These are phyloP conservation scores for Idaea aversata DNA, from an alignment of 2,888 invertebrate species.

Conservation along the genomic window DNA sequence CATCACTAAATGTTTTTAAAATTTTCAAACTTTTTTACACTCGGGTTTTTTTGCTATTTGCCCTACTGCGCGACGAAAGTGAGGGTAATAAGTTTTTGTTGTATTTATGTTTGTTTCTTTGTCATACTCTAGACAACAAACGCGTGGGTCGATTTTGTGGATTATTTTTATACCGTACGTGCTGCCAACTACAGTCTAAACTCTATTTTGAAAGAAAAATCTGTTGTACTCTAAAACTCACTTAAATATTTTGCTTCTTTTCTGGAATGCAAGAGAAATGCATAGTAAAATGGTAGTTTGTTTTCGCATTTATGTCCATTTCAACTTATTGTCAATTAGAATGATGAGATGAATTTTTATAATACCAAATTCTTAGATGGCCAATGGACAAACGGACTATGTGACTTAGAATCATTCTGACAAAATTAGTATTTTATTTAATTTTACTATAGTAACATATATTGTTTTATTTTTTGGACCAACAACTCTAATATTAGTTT, in stretches of 20 bases:
- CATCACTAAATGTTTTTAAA: too few species aligned
- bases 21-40: too few species aligned
- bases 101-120: too few species aligned
- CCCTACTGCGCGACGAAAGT: too few species aligned
- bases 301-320: neutral
- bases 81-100: too few species aligned
- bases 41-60: too few species aligned
- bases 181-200: slow-evolving; percentile 42
- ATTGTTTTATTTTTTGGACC: slow-evolving; percentile 43
- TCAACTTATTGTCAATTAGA: neutral
- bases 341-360: neutral
- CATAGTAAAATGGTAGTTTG: neutral
- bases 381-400: neutral
- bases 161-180: slow-evolving; percentile 23
- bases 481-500: slow-evolving; percentile 33
- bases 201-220: neutral
- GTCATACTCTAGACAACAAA: too few species aligned
- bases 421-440: neutral
- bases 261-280: neutral
- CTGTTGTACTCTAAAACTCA: slow-evolving; percentile 21
- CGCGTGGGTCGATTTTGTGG: too few species aligned
- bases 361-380: neutral
- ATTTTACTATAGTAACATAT: neutral
- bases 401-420: neutral
- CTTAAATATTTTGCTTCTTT: slow-evolving; percentile 8